Evolutionary conservation across 2,113 vertebrate species (phyloP), one percentile per base, ranked within the genome.

Genomic region (Isurus oxyrinchus): DNA sequence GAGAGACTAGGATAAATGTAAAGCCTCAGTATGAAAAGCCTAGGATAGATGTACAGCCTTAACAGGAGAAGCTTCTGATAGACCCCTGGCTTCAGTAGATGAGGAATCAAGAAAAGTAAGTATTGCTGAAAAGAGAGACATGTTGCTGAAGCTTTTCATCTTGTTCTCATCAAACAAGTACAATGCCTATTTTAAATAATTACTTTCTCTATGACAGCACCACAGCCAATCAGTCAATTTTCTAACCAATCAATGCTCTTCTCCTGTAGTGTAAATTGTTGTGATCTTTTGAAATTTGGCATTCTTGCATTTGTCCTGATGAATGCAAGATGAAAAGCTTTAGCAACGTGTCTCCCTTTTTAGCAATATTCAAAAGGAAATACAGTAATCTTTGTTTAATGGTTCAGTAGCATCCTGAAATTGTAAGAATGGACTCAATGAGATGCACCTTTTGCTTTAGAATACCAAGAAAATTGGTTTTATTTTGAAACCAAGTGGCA

Each of bases 401-500:
- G 11, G 94, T 23, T 72, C 13, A 53, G 23, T 14, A 3, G n/a
- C 25, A 72, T 53, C 7, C 6, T 94, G 63, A 44, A 40, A 44
- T 49, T 76, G 25, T 72, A 25, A 76, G 44, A 95, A 53, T 95
- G 27, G 67, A 69, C 66, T 53, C 25, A 95, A 16, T 95, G 55
- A 94, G 44, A 19, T 49, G 44, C 55, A 35, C 3, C 27, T 97
- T 97, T 97, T 3, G 4, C 0, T 96, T 96, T 94, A 99, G 99
- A 99, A 96, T 99, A 99, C 97, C 99, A 99, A 96, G 99, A 99
- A 96, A 98, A 99, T 94, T 99, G 99, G 99, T 99, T 99, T 97
- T 99, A 99, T 97, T 99, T 99, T 59, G 99, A 99, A 97, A 99
- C 99, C 16, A 99, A 99, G 96, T 99, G 99, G 99, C 99, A 99